Evolutionary conservation across 2,113 vertebrate species (phyloP), one percentile per base, ranked within the genome.

Genomic region (Pseudorectes ferrugineus): DNA sequence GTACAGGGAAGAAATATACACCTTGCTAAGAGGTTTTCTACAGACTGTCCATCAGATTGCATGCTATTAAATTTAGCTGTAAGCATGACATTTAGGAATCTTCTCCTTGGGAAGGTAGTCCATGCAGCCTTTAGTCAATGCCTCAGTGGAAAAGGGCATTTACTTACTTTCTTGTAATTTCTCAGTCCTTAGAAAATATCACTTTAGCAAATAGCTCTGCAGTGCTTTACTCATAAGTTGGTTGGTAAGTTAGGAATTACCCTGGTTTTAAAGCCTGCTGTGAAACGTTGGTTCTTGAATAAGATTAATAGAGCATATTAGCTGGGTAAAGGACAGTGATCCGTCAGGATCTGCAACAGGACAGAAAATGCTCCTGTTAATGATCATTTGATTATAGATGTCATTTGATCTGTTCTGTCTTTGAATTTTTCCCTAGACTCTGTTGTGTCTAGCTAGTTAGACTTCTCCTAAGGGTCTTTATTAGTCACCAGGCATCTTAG

Each of bases 311-410:
- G 59, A 83, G 9, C 6, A 21, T 68, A 67, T 94, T 85, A 92
- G 15, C 48, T 65, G 45, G 36, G 71, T 55, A 93, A 93, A 95
- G 78, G 70, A 63, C 90, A 87, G 54, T 79, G 91, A 92, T 94
- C 85, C 0, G 1, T 96, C 96, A 96, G 51, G 46, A 57, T 76
- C 73, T 93, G 71, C 65, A 81, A 46, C 21, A 76, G 52, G 49
- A 91, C 68, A 74, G 42, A 82, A 82, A 87, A 77, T 71, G 67
- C 15, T 89, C 14, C 58, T 85, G 46, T 45, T 95, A 92, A 96
- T 88, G 83, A 76, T 70, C 22, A 58, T 88, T 92, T 92, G 80
- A 94, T 94, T 95, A 88, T 52, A 70, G 42, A 57, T 92, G 70
- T 31, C 51, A 73, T 90, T 94, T 87, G 57, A 76, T 85, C 86